phyloP scores from a whole-genome alignment of 2,797 vertebrate genomes.

The Smutsia gigantea region DNA sequence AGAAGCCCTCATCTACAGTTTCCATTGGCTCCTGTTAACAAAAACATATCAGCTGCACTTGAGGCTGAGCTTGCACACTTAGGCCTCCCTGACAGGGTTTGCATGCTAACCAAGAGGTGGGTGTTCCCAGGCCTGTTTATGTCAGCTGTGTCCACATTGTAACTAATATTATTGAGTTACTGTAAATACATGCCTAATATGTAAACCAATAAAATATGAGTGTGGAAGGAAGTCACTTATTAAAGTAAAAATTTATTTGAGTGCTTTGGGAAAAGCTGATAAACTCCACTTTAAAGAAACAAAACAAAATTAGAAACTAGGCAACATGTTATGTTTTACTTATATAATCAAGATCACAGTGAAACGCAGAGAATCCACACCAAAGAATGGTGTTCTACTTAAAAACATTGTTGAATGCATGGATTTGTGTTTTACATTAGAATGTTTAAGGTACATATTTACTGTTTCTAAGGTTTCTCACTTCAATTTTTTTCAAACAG shows the following conservation, averaged over 20 bases:
- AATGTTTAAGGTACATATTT: background rate
- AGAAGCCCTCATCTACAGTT: background rate
- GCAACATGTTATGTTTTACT: background rate
- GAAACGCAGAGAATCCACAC: background rate
- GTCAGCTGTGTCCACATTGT: background rate
- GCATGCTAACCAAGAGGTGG: background rate
- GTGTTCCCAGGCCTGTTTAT: background rate
- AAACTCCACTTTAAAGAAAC: background rate
- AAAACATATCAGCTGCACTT: background rate
- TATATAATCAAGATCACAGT: background rate
- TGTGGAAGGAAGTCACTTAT: background rate
- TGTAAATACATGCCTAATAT: background rate
- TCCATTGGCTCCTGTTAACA: background rate
- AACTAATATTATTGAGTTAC: background rate
- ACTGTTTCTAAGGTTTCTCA: conserved; percentile 3
- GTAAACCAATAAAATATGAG: background rate
- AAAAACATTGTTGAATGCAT: background rate
- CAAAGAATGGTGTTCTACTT: background rate
- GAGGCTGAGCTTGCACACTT: background rate
- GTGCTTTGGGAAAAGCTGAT: background rate
- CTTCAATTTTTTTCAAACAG: background rate
- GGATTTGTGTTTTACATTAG: conserved; percentile 19
- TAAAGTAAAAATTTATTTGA: background rate
- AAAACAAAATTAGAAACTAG: background rate
- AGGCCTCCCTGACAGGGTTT: background rate